Base-by-base conservation (phyloP, 2,888 invertebrate species). In the Tipula helvola region DNA sequence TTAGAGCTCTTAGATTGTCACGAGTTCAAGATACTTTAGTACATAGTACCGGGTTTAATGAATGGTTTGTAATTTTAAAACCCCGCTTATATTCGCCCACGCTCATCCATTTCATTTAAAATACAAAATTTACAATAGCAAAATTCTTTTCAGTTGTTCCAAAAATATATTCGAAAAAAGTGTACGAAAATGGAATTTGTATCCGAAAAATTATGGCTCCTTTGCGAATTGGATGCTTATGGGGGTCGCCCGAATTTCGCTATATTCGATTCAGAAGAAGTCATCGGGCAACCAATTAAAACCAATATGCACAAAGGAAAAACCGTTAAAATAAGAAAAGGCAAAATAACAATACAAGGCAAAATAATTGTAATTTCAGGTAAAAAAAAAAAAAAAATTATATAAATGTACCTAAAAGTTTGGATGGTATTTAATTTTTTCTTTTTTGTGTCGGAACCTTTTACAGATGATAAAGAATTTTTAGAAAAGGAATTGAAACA, bases 391-490 rank as follows among this genome's bases (percentile, higher is more conserved):
- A 42, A 42, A 39, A 12, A 8, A 13, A 41, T 36, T 39, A 41
- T 39, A 18, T 39, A 16, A n/a, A 85, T 47, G 10, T 44, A 44
- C 3, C 44, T 41, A 41, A 28, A 28, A 28, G 39, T 5, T 39
- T 39, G 36, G 36, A n/a, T 13, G 18, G 5, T 10, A 18, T 85
- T 42, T 16, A 16, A 44, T 86, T 86, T 57, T 86, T 86, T 86
- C 8, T 83, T 57, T 5, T 28, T 28, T 28, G 28, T 28, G 28
- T 41, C 28, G 16, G 42, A 18, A 18, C 10, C 71, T 71, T 71
- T 71, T 87, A 86, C 41, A 86, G 88, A 87, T 39, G 88, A 88
- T 83, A 88, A 87, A 87, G 41, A 86, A 12, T 88, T 88, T 86
- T 85, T 88, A 10, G 83, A 86, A 36, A 86, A 86, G 13, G 88